Evolutionary conservation across 2,113 vertebrate genomes (phyloP).

Genomic region (Cromileptes altivelis): DNA sequence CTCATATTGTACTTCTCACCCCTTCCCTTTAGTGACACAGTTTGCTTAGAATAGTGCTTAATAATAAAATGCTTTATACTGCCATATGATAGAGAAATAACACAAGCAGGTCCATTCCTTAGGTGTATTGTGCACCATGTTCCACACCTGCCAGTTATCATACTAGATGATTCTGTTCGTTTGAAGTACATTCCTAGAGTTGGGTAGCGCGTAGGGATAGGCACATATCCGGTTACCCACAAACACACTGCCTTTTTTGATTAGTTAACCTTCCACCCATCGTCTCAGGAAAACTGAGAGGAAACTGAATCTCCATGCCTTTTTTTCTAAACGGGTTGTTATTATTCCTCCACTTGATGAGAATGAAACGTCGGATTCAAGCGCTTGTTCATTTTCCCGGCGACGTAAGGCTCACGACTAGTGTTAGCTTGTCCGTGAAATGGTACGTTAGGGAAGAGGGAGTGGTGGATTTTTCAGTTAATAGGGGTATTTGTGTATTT

Average conservation of each 20-base stretch:
- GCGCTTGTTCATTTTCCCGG: conserved; percentile 14
- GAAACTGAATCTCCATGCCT: conserved; percentile 81
- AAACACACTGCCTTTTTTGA: conserved; percentile 82
- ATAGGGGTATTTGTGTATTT: conserved; percentile 38
- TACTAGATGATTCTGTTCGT: conserved; percentile 76
- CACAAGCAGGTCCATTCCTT: conserved; percentile 86
- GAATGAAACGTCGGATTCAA: conserved; percentile 53
- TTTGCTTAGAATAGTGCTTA: conserved; percentile 83
- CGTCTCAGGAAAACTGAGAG: conserved; percentile 85
- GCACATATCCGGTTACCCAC: conserved; percentile 78
- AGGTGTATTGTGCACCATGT: conserved; percentile 79
- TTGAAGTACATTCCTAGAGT: conserved; percentile 84
- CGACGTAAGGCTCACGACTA: conserved; percentile 43
- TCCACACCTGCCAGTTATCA: conserved; percentile 81
- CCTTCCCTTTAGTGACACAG: conserved; percentile 80
- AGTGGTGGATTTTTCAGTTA: conserved; percentile 43
- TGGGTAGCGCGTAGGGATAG: conserved; percentile 79
- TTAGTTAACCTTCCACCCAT: conserved; percentile 76
- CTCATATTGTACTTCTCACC: conserved; percentile 74
- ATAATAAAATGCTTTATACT: conserved; percentile 86
- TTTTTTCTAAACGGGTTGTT: conserved; percentile 80
- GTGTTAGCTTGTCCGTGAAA: conserved; percentile 49
- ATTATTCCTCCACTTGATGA: conserved; percentile 61
- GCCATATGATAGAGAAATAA: conserved; percentile 83
- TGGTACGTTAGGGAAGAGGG: conserved; percentile 33